Percentiles rank a stretch among this genome's conserved stretches.
These are phyloP conservation scores for Sus scrofa DNA, from an alignment of 2,113 vertebrate genomes.

Conservation along the genomic window T2T-Sscrofa CM000813.6:21465001-21465500, in stretches of 20 bases:
- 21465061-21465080: background rate
- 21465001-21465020: background rate
- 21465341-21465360: background rate
- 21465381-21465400: background rate
- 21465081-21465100: background rate
- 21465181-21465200: too few species aligned
- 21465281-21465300: background rate
- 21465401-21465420: too few species aligned
- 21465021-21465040: background rate
- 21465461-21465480: background rate
- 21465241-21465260: background rate
- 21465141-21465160: too few species aligned
- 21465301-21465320: background rate
- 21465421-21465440: background rate
- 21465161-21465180: too few species aligned
- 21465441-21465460: background rate
- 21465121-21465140: too few species aligned
- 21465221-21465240: too few species aligned
- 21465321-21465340: background rate
- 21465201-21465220: too few species aligned
- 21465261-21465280: background rate
- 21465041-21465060: background rate
- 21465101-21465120: background rate
- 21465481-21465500: background rate
- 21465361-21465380: background rate